A percentile compares a stretch with the other conserved stretches of the same genome.
Evolutionary conservation across 2,888 invertebrate genomes (phyloP).

Genomic region (Hoplodrina blanda): DNA sequence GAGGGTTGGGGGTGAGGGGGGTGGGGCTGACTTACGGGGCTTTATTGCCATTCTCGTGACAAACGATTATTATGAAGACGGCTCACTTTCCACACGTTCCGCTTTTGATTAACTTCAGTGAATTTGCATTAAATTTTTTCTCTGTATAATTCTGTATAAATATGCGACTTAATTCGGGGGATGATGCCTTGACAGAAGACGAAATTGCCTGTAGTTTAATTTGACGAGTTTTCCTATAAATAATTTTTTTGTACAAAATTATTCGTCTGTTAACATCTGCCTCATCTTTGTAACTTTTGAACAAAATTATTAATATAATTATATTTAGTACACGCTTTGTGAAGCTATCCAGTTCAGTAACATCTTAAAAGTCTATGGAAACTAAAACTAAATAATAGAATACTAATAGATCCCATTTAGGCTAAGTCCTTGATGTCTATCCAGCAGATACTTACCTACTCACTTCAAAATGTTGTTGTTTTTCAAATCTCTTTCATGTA

Average conservation of each 20-base stretch:
- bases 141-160: slow-evolving; percentile 54
- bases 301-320: not conserved
- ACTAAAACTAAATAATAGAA: not conserved
- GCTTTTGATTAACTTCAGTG: slow-evolving; percentile 66
- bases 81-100: slow-evolving; percentile 73
- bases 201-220: slow-evolving; percentile 37
- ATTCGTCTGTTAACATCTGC: slow-evolving; percentile 12
- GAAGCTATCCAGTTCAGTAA: not conserved
- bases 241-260: slow-evolving; percentile 11
- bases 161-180: slow-evolving; percentile 41
- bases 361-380: not conserved
- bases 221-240: slow-evolving; percentile 19
- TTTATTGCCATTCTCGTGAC: slow-evolving; percentile 77
- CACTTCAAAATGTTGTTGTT: not conserved
- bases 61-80: slow-evolving; percentile 79
- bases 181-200: slow-evolving; percentile 8
- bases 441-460: not conserved
- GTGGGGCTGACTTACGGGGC: slow-evolving; percentile 63
- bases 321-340: not conserved
- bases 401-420: not conserved
- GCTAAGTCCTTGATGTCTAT: not conserved
- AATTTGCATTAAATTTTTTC: slow-evolving; percentile 62
- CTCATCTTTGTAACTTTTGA: not conserved
- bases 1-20: slow-evolving; percentile 45
- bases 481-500: too few species aligned